Percentiles rank a stretch among this genome's conserved stretches.
phyloP scores from a whole-genome alignment of 2,113 vertebrate species.

The Leucopsar rothschildi region DNA sequence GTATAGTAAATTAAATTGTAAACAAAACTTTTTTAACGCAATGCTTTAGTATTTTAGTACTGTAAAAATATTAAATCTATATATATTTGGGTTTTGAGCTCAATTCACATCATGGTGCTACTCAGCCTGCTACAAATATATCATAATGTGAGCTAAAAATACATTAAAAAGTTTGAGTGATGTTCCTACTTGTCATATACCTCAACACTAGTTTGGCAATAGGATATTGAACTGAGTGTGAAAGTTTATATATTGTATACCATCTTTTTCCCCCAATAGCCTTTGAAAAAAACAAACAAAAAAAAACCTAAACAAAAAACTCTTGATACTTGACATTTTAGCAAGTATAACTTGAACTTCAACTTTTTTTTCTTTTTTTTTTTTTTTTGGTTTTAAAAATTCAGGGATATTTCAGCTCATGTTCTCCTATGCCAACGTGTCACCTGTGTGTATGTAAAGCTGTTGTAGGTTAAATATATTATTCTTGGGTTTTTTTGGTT shows the following conservation, averaged over 20 bases:
- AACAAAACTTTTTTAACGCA: constrained; percentile 81
- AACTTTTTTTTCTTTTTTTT: constrained; percentile 57
- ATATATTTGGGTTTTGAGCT: constrained; percentile 85
- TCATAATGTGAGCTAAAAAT: constrained; percentile 88
- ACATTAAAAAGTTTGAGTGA: constrained; percentile 85
- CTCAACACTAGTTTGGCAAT: constrained; percentile 98
- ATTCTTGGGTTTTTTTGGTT: constrained; percentile 51
- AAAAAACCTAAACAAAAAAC: constrained; percentile 46
- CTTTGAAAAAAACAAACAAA: constrained; percentile 60
- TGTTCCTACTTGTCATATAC: constrained; percentile 95
- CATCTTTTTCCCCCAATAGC: constrained; percentile 73
- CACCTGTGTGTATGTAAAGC: constrained; percentile 78
- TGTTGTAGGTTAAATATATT: constrained; percentile 73
- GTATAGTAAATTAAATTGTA: constrained; percentile 98
- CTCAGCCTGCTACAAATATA: constrained; percentile 85
- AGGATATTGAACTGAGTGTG: constrained; percentile 81
- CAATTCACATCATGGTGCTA: constrained; percentile 96
- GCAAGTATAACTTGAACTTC: constrained; percentile 92
- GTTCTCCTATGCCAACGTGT: constrained; percentile 80
- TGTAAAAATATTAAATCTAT: constrained; percentile 84
- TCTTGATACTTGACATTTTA: constrained; percentile 83
- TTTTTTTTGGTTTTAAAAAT: constrained; percentile 80
- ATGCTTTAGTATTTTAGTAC: constrained; percentile 92
- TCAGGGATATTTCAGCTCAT: constrained; percentile 95
- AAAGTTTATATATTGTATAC: constrained; percentile 75